Conservation (phyloP, 2,113 vertebrate genomes). For the Clarias macrocephalus region DNA sequence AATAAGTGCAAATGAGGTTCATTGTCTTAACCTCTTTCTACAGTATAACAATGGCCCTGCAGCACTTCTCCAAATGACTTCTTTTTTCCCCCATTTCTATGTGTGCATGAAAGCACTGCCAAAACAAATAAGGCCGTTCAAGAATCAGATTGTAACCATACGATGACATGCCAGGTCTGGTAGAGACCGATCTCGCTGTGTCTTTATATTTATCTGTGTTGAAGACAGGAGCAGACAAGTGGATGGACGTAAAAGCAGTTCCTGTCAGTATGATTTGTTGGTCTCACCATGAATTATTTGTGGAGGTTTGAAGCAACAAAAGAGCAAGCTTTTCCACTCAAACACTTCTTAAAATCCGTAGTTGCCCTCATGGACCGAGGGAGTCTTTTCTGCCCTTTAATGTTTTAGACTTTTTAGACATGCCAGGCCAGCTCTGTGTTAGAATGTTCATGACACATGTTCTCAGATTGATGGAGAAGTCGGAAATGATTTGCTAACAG, state of each 20-base stretch:
- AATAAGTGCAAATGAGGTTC: neutral
- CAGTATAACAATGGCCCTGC: neutral
- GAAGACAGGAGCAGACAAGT: constrained; percentile 45
- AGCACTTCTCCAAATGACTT: neutral
- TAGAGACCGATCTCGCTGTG: neutral
- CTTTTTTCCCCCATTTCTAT: neutral
- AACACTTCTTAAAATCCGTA: constrained; percentile 2
- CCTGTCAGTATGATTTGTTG: constrained; percentile 67
- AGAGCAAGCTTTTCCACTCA: constrained; percentile 47
- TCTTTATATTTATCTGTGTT: constrained; percentile 31
- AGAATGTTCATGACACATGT: constrained; percentile 9
- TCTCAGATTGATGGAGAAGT: constrained; percentile 26
- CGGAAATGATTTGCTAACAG: constrained; percentile 39
- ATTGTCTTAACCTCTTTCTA: neutral
- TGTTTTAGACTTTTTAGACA: constrained; percentile 3
- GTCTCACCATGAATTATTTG: constrained; percentile 77
- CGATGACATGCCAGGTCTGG: neutral
- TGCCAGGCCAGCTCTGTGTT: neutral
- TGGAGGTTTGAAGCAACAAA: constrained; percentile 72
- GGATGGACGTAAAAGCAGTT: constrained; percentile 57
- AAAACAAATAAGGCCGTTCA: constrained; percentile 2
- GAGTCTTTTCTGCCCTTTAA: neutral
- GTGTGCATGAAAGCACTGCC: neutral
- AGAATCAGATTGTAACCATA: neutral
- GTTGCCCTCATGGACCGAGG: neutral